These are phyloP conservation scores for Dryobotodes eremita DNA, from an alignment of 2,888 invertebrate genomes.

Conservation along the genomic window DNA sequence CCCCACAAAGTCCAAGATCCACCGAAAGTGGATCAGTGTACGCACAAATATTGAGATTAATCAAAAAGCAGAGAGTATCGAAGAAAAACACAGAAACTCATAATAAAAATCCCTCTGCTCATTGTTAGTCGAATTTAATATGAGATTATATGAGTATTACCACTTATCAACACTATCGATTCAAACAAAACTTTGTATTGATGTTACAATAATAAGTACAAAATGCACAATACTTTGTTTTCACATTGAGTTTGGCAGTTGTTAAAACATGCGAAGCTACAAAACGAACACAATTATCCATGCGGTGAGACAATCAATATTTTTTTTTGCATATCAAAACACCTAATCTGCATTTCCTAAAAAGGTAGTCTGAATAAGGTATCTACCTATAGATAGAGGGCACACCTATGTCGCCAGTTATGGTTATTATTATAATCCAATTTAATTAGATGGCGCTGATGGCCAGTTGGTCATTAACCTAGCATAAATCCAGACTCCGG, in stretches of 20 bases:
- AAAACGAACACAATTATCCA: background rate
- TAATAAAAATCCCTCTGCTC: background rate
- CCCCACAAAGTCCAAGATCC: background rate
- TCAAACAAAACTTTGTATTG: background rate
- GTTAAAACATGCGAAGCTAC: conserved; percentile 6
- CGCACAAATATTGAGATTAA: background rate
- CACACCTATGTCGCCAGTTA: background rate
- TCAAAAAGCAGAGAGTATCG: background rate
- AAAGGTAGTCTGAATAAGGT: background rate
- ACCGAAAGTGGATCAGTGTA: background rate
- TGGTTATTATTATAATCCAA: background rate
- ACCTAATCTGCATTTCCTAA: background rate
- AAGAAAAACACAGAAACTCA: background rate
- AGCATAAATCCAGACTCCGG: background rate
- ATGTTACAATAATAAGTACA: conserved; percentile 12
- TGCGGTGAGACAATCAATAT: background rate
- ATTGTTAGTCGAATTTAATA: conserved; percentile 2
- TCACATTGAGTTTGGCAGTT: conserved; percentile 12
- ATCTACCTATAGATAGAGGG: background rate
- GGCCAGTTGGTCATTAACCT: background rate
- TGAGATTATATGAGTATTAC: conserved; percentile 3
- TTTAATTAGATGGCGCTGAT: background rate
- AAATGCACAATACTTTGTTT: conserved; percentile 8
- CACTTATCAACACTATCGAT: conserved; percentile 8
- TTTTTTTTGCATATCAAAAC: background rate